Evolutionary conservation across 2,888 invertebrate species (phyloP).

Genomic region (Rhorus exstirpatorius): DNA sequence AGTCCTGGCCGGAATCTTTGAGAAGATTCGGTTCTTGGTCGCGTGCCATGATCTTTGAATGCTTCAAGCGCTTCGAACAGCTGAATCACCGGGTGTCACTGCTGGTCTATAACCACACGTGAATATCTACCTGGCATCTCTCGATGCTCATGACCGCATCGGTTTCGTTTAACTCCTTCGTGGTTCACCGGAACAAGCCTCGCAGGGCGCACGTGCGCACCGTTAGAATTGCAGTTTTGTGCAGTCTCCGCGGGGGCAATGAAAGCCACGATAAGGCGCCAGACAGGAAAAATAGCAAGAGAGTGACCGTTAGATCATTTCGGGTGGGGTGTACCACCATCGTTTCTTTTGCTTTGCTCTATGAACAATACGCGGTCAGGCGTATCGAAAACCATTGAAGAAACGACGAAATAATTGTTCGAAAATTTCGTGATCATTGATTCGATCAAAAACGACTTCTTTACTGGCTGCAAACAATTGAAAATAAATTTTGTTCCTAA

Average conservation of each 20-base stretch:
- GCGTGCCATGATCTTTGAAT: constrained; percentile 9
- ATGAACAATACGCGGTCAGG: no score
- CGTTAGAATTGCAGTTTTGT: constrained; percentile 51
- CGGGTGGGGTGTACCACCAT: no score
- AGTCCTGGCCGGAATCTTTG: no score
- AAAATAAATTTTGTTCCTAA: neutral
- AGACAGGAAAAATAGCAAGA: constrained; percentile 24
- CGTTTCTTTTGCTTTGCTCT: no score
- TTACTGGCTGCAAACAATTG: neutral
- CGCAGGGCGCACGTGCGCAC: constrained; percentile 40
- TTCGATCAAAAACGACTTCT: neutral
- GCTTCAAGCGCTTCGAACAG: constrained; percentile 14
- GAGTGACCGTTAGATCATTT: constrained; percentile 14
- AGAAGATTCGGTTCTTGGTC: constrained; percentile 9
- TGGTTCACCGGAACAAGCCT: constrained; percentile 36
- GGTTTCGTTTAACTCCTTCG: constrained; percentile 10
- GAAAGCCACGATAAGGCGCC: constrained; percentile 7
- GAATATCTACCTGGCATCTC: neutral
- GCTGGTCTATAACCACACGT: constrained; percentile 10
- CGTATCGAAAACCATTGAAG: no score
- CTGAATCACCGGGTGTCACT: constrained; percentile 20
- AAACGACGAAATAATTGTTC: neutral
- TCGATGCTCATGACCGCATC: constrained; percentile 2
- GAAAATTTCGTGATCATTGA: neutral
- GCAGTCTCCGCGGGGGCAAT: neutral